A percentile compares a stretch with the other conserved stretches of the same genome.
These are phyloP conservation scores for Megalops atlanticus DNA, from an alignment of 2,113 vertebrate genomes.

Conservation along the genomic window DNA sequence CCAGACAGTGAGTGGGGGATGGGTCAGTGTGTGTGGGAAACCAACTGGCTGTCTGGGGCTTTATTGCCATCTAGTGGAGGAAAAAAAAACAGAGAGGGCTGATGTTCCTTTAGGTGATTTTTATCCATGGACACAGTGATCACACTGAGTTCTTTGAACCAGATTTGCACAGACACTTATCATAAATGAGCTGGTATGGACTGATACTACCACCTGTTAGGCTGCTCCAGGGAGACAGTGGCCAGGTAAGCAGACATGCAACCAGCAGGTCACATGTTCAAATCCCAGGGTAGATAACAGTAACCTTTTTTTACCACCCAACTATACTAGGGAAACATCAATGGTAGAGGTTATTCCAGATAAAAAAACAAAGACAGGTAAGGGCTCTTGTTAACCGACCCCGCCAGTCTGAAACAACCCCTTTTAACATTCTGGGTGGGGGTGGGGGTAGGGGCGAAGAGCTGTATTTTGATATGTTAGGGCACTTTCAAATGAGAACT, in stretches of 20 bases:
- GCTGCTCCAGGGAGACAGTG: too few relatives aligned
- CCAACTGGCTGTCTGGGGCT: conserved; percentile 39
- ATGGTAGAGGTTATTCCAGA: neutral
- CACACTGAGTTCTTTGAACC: neutral
- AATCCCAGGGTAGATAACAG: too few relatives aligned
- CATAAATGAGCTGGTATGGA: too few relatives aligned
- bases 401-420: neutral
- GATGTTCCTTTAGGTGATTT: neutral
- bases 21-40: neutral
- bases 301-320: too few relatives aligned
- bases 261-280: too few relatives aligned
- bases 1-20: conserved; percentile 7
- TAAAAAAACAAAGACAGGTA: neutral
- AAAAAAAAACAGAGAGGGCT: neutral
- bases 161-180: too few relatives aligned
- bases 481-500: neutral
- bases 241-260: too few relatives aligned
- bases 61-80: conserved; percentile 72
- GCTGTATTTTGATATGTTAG: neutral
- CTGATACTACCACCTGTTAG: too few relatives aligned
- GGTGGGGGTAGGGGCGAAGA: neutral
- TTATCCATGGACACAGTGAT: neutral
- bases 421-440: neutral
- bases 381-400: neutral
- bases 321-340: too few relatives aligned